A percentile compares a stretch with the other conserved stretches of the same genome.
Conservation (phyloP, 2,888 invertebrate species). For the Pycnomerus fuliginosus region DNA sequence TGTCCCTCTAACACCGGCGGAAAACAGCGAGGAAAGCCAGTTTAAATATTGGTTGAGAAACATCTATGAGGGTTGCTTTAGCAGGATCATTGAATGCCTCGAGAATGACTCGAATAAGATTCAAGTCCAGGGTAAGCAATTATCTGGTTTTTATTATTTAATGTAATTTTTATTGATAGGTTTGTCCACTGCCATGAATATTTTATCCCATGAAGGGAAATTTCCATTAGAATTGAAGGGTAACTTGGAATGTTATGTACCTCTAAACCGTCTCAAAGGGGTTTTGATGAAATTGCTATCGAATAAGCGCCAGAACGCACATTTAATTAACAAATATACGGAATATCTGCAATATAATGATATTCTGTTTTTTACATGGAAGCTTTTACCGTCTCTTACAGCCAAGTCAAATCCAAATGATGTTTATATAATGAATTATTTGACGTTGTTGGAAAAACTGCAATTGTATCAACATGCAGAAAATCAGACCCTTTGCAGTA, state of each 20-base stretch:
- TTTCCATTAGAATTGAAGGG: constrained; percentile 60
- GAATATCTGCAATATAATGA: constrained; percentile 76
- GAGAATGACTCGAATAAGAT: constrained; percentile 45
- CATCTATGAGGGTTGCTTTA: constrained; percentile 67
- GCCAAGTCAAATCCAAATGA: constrained; percentile 57
- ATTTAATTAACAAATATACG: constrained; percentile 68
- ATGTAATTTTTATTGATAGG: constrained; percentile 47
- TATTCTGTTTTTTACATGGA: constrained; percentile 72
- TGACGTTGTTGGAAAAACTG: constrained; percentile 46
- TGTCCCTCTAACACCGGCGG: constrained; percentile 59
- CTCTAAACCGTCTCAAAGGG: constrained; percentile 64
- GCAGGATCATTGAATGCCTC: constrained; percentile 61
- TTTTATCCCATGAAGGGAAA: constrained; percentile 71
- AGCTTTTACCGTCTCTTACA: constrained; percentile 59
- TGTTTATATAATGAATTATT: constrained; percentile 48
- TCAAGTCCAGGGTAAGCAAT: constrained; percentile 46
- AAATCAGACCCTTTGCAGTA: constrained; percentile 40
- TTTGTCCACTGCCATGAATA: constrained; percentile 70
- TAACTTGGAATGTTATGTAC: constrained; percentile 62
- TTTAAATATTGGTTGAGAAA: constrained; percentile 69
- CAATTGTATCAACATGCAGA: constrained; percentile 42
- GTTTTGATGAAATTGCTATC: constrained; percentile 67
- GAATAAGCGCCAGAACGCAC: constrained; percentile 60
- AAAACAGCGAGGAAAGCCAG: constrained; percentile 61
- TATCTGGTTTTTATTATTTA: constrained; percentile 41